A percentile compares a stretch with the other conserved stretches of the same genome.
Conservation (phyloP, 2,888 invertebrate genomes). For the Pharmacophagus antenor region DNA sequence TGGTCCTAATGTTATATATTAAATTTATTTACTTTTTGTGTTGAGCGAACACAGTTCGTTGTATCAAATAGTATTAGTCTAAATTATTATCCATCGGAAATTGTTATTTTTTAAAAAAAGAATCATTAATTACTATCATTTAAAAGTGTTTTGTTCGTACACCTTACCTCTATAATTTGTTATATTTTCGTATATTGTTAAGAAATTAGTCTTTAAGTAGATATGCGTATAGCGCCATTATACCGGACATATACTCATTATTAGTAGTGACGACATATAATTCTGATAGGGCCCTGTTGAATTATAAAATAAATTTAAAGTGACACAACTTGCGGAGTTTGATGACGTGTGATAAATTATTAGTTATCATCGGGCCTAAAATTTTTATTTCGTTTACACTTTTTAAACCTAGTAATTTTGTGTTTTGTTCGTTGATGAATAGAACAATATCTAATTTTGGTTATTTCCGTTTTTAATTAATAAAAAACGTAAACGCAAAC, state of each 20-base stretch:
- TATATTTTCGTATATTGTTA: neutral
- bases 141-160: neutral
- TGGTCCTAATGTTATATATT: constrained; percentile 2
- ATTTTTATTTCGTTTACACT: no score
- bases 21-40: constrained; percentile 16
- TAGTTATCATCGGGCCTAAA: neutral
- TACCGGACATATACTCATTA: constrained; percentile 27
- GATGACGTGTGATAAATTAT: neutral
- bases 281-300: constrained; percentile 11
- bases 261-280: neutral
- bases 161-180: neutral
- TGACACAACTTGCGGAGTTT: no score
- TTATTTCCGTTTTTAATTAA: no score
- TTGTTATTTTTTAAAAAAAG: neutral
- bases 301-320: neutral
- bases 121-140: neutral
- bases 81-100: neutral
- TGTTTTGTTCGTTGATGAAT: no score
- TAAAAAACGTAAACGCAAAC: no score
- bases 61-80: neutral
- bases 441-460: no score
- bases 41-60: neutral
- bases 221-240: constrained; percentile 19
- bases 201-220: neutral
- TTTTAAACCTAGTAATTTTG: no score